Evolutionary conservation across 2,113 vertebrate species (phyloP).

Genomic region (Phrynosoma blainvillii): DNA sequence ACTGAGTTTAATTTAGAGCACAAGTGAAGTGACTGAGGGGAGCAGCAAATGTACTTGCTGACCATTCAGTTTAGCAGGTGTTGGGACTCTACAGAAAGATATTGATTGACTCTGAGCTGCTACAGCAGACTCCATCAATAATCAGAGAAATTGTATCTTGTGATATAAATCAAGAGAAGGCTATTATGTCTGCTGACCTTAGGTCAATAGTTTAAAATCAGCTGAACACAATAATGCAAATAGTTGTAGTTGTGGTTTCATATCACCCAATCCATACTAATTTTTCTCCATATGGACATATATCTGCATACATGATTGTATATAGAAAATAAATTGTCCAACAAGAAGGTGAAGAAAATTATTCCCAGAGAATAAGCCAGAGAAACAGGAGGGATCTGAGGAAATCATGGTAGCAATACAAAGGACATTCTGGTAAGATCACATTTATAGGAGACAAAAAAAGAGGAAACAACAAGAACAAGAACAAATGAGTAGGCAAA

Average conservation of each 20-base stretch:
- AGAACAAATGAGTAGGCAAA: no score
- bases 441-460: not conserved
- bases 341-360: not conserved
- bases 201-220: not conserved
- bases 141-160: not conserved
- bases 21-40: not conserved
- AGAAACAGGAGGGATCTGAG: not conserved
- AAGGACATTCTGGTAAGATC: not conserved
- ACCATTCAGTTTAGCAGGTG: not conserved
- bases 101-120: not conserved
- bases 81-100: not conserved
- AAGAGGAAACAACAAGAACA: not conserved
- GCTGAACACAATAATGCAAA: not conserved
- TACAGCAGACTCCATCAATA: not conserved
- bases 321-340: not conserved
- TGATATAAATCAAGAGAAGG: not conserved
- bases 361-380: not conserved
- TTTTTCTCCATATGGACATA: not conserved
- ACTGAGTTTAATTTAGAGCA: slow-evolving; percentile 2
- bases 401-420: not conserved
- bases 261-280: not conserved
- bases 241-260: not conserved
- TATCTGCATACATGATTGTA: not conserved
- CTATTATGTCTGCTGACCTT: not conserved
- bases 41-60: not conserved